Base-by-base conservation (phyloP, 2,113 vertebrate genomes). In the Phalacrocorax pelagicus region DNA sequence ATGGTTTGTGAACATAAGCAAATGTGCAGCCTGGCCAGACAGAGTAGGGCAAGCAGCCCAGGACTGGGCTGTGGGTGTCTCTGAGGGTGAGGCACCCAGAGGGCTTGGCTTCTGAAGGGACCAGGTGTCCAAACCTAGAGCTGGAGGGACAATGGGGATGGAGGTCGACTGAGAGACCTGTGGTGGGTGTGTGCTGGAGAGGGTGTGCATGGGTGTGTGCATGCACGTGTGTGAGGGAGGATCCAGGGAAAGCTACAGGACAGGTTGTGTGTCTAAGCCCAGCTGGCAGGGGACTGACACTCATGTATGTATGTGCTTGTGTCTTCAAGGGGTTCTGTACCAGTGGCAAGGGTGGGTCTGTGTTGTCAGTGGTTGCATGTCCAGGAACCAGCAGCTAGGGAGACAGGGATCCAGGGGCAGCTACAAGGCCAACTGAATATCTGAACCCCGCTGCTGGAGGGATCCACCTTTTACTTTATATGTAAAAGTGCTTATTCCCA, bases 41-140 rank as follows among this genome's bases (percentile, higher is more conserved):
- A 0, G 20, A 57, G 3, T 0, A 0, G 8, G 11, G 1, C 0
- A 2, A 30, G 9, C 2, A 3, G 9, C 3, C 30, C 15, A 44
- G 24, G 7, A 19, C 0, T 3, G 1, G 10, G 4, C 5, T 44
- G 23, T 49, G 17, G 5, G 13, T 73, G 9, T 20, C 9, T 63
- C 54, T 49, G 54, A 70, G 27, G 10, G 14, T 18, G 46, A 66
- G 6, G 8, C 7, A 40, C 2, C 2, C 0, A 7, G 27, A 59
- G 15, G 2, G 2, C 1, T 19, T 44, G 44, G 23, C 3, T 79
- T 6, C 32, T 11, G 9, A 70, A 38, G 6, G 20, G 3, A 63
- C 20, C 5, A 73, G 20, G 5, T 1, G 2, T 47, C 38, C 23
- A n/a, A 38, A 8, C 2, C 23, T 38, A 15, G 12, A 2, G 1